Evolutionary conservation across 1,140 invertebrate species (phyloP).

Genomic region (Danaus plexippus): DNA sequence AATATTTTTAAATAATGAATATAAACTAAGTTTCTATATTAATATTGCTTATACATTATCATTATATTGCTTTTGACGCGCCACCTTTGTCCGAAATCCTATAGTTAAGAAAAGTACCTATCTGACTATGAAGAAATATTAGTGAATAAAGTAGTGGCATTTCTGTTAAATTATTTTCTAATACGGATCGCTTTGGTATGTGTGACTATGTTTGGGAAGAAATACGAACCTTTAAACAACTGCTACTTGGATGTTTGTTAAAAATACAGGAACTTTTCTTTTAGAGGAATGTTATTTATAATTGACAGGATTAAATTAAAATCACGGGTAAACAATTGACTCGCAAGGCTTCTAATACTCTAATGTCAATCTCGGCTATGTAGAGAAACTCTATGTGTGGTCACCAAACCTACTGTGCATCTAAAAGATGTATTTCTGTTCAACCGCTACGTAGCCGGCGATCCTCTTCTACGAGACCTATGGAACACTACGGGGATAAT

Average conservation of each 20-base stretch:
- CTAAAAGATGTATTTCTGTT: constrained; percentile 2
- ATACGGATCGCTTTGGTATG: no score
- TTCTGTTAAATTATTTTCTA: no score
- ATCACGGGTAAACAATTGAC: constrained; percentile 56
- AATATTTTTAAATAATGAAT: constrained; percentile 47
- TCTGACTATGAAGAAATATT: no score
- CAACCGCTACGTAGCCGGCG: constrained; percentile 15
- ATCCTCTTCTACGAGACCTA: constrained; percentile 36
- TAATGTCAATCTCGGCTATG: constrained; percentile 20
- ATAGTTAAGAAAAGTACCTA: constrained; percentile 7
- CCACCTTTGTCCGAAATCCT: constrained; percentile 35
- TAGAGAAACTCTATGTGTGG: constrained; percentile 4
- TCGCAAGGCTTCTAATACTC: constrained; percentile 48
- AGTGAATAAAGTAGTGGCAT: no score
- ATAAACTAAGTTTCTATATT: constrained; percentile 45
- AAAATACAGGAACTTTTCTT: constrained; percentile 38
- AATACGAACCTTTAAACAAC: constrained; percentile 4
- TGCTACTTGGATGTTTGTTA: constrained; percentile 16
- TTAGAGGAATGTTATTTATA: constrained; percentile 33
- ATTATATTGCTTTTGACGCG: constrained; percentile 64
- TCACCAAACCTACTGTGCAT: background rate
- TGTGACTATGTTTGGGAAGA: no score
- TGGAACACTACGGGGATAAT: constrained; percentile 41
- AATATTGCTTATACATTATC: constrained; percentile 66
- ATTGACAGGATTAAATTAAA: constrained; percentile 66